Conservation (phyloP, 2,888 invertebrate species). For the Drosophila prolongata region DNA sequence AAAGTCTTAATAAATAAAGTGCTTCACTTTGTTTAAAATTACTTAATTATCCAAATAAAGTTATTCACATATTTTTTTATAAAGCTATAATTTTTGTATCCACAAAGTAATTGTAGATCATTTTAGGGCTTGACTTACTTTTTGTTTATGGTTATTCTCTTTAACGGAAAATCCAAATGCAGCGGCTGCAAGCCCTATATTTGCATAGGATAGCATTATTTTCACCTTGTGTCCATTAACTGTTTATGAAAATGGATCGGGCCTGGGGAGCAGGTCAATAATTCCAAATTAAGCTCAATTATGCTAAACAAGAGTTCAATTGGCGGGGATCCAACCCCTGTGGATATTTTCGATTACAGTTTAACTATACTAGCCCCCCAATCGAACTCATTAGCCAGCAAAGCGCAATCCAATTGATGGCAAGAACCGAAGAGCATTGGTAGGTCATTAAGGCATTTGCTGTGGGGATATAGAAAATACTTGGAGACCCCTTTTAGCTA, state of each 20-base stretch:
- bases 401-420: slow-evolving; percentile 23
- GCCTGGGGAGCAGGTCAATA: slow-evolving; percentile 41
- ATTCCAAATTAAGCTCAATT: slow-evolving; percentile 68
- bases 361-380: neutral
- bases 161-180: slow-evolving; percentile 47
- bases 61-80: neutral
- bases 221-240: slow-evolving; percentile 73
- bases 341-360: slow-evolving; percentile 5
- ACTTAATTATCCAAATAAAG: no score
- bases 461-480: slow-evolving; percentile 39
- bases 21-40: neutral
- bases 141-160: slow-evolving; percentile 9
- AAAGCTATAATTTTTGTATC: neutral
- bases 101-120: neutral
- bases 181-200: slow-evolving; percentile 9
- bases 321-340: slow-evolving; percentile 27
- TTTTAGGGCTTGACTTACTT: no score
- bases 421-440: slow-evolving; percentile 13
- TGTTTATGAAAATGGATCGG: slow-evolving; percentile 59
- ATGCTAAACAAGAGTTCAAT: slow-evolving; percentile 56
- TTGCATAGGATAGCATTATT: slow-evolving; percentile 21
- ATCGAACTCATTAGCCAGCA: slow-evolving; percentile 44
- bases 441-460: slow-evolving; percentile 34
- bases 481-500: slow-evolving; percentile 40
- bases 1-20: neutral